Base-by-base conservation (phyloP, 2,888 invertebrate species). In the Rhimphoctona megacephalus region DNA sequence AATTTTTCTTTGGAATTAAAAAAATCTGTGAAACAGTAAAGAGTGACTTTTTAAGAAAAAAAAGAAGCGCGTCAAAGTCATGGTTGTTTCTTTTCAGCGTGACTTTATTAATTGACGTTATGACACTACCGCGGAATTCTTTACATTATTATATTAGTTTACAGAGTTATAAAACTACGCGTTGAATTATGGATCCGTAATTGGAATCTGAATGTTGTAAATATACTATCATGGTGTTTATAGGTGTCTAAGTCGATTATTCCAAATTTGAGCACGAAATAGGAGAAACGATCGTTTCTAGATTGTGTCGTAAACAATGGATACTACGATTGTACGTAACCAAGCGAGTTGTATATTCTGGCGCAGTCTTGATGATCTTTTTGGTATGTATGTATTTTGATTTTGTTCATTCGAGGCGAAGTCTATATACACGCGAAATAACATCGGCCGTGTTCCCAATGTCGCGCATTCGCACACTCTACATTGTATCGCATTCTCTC, bases 201-300 rank as follows among this genome's bases (percentile, higher is more conserved):
- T 61, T 46, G 11, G 22, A 46, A 64, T 25, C 19, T 14, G 17
- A 57, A 39, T 57, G 30, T 77, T 46, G 30, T 30, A n/a, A 39
- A 49, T 49, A n/a, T 19, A 61, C 30, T 17, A 30, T 61, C 61
- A 17, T 0, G 61, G 30, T 17, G 30, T 61, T 17, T 52, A 72
- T 52, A 61, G 57, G 30, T 19, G 57, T 61, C 17, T 54, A 66
- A 52, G 57, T 70, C 86, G 84, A 81, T 81, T 74, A 84, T 84
- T 81, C 66, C 46, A 69, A 79, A 81, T 84, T 84, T 25, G 70
- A 79, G 84, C 81, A 79, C 67, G 79, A 67, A 86, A 81, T 81
- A 54, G 74, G 61, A 73, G 70, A 76, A 70, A 79, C 81, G 66
- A 72, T 70, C 76, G 70, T 70, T 80, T 66, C 57, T 39, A 46